Conservation (phyloP, 2,888 invertebrate species). For the Rotaria magnacalcarata region DNA sequence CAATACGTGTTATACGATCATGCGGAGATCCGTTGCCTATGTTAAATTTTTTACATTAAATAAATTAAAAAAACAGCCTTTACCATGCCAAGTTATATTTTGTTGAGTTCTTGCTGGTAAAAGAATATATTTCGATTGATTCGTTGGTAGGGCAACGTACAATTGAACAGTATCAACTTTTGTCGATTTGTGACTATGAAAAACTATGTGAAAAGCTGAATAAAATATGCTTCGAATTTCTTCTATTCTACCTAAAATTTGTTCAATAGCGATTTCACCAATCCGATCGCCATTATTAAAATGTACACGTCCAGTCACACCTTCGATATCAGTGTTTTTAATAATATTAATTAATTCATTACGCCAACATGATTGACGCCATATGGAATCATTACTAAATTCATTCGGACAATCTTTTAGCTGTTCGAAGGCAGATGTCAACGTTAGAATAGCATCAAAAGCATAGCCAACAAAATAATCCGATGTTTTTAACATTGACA, state of each 20-base stretch:
- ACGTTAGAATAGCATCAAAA: slow-evolving; percentile 96
- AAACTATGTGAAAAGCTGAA: neutral
- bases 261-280: slow-evolving; percentile 85
- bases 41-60: slow-evolving; percentile 26
- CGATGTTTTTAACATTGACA: neutral
- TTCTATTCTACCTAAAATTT: slow-evolving; percentile 71
- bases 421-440: slow-evolving; percentile 85
- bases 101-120: neutral
- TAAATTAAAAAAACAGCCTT: neutral
- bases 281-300: slow-evolving; percentile 92
- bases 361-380: slow-evolving; percentile 37
- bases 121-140: slow-evolving; percentile 25
- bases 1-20: slow-evolving; percentile 79
- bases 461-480: slow-evolving; percentile 83
- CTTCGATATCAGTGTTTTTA: slow-evolving; percentile 37
- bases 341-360: slow-evolving; percentile 33
- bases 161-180: neutral
- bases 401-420: slow-evolving; percentile 60
- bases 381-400: slow-evolving; percentile 31
- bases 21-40: slow-evolving; percentile 71
- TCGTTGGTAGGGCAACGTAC: neutral
- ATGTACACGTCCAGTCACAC: slow-evolving; percentile 68
- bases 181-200: neutral
- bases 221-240: neutral
- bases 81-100: slow-evolving; percentile 44